Evolutionary conservation across 2,113 vertebrate genomes (phyloP), one percentile per base, ranked within the genome.

Genomic region (Tamias sibiricus): DNA sequence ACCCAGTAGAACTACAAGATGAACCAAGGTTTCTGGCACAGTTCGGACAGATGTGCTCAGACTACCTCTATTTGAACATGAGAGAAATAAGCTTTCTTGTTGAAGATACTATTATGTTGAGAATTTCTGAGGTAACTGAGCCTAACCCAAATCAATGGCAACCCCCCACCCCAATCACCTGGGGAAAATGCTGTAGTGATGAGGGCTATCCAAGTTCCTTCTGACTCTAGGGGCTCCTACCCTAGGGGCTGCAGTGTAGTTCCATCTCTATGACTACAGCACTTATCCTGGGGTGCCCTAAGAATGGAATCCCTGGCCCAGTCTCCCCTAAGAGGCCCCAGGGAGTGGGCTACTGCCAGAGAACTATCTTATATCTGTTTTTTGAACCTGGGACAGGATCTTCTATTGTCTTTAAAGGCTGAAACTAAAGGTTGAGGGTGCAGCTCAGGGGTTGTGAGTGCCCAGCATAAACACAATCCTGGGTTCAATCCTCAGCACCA

Each of bases 191-290:
- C 71, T 37, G 79, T 84, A 68, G n/a, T 28, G 66, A 59, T 6
- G 6, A 8, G 4, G 30, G 37, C 9, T 37, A 54, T 62, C 57
- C 4, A 66, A 42, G 59, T 44, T 30, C 30, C 30, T 35, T 54
- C 59, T 54, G 52, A 52, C 20, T 40, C 37, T 40, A 10, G 0
- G 26, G 24, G 49, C 74, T 54, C 12, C 11, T 2, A 35, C 19
- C 37, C 1, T 0, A 0, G 8, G 17, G 26, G 54, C 47, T 20
- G 6, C 13, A 35, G 24, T 6, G 40, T 1, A n/a, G 47, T n/a
- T 37, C 49, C 35, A 14, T 32, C 11, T 42, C 37, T 3, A 8
- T 1, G 44, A 83, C 81, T 11, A 28, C 0, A 44, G 40, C 7
- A 28, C 72, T 57, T 57, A 19, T 9, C 42, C 42, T 30, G 22